Evolutionary conservation across 2,888 invertebrate species (phyloP).

Genomic region (Crocallis elinguaria): DNA sequence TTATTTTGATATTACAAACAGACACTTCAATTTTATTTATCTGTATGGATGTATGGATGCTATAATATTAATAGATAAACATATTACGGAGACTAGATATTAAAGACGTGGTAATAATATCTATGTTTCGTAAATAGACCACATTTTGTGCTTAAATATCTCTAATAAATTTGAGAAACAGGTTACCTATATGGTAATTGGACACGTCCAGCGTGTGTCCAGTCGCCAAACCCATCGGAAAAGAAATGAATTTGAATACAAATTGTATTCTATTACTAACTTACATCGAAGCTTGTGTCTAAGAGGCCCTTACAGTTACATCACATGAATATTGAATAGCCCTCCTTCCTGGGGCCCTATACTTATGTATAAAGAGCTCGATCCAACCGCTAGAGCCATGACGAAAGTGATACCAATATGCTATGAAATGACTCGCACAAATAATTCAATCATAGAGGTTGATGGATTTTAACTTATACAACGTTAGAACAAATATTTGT

Average conservation of each 20-base stretch:
- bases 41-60: no score
- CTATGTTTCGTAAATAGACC: conserved; percentile 6
- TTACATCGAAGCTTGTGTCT: conserved; percentile 46
- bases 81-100: conserved; percentile 1
- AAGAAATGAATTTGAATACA: conserved; percentile 47
- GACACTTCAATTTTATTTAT: no score
- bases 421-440: no score
- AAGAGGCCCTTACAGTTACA: conserved; percentile 42
- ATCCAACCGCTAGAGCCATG: not conserved
- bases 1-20: no score
- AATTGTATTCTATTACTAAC: conserved; percentile 47
- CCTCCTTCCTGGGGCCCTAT: conserved; percentile 42
- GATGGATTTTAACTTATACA: no score
- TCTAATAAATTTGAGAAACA: conserved; percentile 15
- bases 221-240: conserved; percentile 38
- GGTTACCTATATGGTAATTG: conserved; percentile 31
- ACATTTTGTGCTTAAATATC: conserved; percentile 15
- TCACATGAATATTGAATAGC: conserved; percentile 41
- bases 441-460: no score
- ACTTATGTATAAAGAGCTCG: conserved; percentile 6
- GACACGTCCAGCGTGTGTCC: conserved; percentile 22
- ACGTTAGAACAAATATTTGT: no score
- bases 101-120: conserved; percentile 9
- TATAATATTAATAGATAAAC: no score
- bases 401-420: not conserved